Evolutionary conservation across 2,888 invertebrate genomes (phyloP).

Genomic region (Andrena minutula): DNA sequence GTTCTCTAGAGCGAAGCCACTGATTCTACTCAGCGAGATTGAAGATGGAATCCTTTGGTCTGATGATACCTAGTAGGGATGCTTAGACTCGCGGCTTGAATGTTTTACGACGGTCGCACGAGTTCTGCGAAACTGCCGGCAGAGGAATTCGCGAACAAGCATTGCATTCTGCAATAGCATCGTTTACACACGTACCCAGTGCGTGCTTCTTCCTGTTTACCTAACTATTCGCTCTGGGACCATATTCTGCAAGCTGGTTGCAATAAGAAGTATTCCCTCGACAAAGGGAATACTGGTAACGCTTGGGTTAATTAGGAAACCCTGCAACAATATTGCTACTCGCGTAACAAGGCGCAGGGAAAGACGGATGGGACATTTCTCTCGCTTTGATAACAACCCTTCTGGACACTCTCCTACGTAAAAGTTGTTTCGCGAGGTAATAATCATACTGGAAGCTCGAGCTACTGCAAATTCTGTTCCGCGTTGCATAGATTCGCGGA

Average conservation of each 20-base stretch:
- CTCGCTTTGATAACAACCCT: background rate
- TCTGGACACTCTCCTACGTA: background rate
- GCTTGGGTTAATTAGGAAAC: slow-evolving; percentile 11
- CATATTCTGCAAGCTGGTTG: slow-evolving; percentile 3
- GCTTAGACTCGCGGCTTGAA: slow-evolving; percentile 14
- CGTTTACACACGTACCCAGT: background rate
- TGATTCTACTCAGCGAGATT: slow-evolving; percentile 53
- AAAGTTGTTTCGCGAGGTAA: background rate
- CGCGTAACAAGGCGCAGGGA: background rate
- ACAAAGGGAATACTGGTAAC: background rate
- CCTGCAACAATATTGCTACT: slow-evolving; percentile 2
- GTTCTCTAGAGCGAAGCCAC: slow-evolving; percentile 47
- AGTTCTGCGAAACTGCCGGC: background rate
- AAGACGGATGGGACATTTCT: background rate
- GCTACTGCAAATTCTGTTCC: too few species aligned
- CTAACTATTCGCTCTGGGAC: slow-evolving; percentile 26
- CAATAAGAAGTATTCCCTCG: slow-evolving; percentile 6
- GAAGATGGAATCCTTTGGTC: slow-evolving; percentile 56
- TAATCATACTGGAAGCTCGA: background rate
- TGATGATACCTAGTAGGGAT: background rate
- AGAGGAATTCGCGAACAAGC: background rate
- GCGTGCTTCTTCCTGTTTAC: slow-evolving; percentile 12
- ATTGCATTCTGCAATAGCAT: background rate
- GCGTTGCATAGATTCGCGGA: too few species aligned
- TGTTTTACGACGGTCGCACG: slow-evolving; percentile 41